These are phyloP conservation scores for Acipenser ruthenus DNA, from an alignment of 2,797 vertebrate genomes.

Conservation along the genomic window DNA sequence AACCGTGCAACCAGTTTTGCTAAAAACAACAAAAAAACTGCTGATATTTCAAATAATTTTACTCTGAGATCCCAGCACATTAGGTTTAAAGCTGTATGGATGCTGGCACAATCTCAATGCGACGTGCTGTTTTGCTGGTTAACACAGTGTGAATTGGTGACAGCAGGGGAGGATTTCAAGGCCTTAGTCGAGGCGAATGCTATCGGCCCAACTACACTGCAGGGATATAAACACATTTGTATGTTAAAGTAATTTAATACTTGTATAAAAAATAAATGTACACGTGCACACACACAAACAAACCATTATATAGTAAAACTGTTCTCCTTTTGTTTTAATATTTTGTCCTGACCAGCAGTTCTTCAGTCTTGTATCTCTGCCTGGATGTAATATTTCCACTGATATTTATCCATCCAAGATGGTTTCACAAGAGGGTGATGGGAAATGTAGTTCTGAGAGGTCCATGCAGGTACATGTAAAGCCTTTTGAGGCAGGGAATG, in stretches of 20 bases:
- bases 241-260: background rate
- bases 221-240: constrained; percentile 5
- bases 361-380: background rate
- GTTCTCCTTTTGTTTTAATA: background rate
- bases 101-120: constrained; percentile 23
- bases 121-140: background rate
- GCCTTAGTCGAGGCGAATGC: constrained; percentile 2
- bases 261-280: too few relatives aligned
- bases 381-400: too few relatives aligned
- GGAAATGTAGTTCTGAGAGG: too few relatives aligned
- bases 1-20: too few relatives aligned
- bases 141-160: constrained; percentile 14
- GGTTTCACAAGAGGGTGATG: too few relatives aligned
- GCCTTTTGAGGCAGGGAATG: too few relatives aligned
- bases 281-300: too few relatives aligned
- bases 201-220: background rate
- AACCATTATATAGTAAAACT: too few relatives aligned
- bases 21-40: too few relatives aligned
- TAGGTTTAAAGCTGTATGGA: constrained; percentile 25
- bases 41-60: too few relatives aligned
- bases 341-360: background rate
- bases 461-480: too few relatives aligned
- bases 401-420: too few relatives aligned
- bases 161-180: background rate
- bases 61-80: constrained; percentile 8